Evolutionary conservation across 2,888 invertebrate genomes (phyloP), one percentile per base, ranked within the genome.

Genomic region (Catocala fraxini): DNA sequence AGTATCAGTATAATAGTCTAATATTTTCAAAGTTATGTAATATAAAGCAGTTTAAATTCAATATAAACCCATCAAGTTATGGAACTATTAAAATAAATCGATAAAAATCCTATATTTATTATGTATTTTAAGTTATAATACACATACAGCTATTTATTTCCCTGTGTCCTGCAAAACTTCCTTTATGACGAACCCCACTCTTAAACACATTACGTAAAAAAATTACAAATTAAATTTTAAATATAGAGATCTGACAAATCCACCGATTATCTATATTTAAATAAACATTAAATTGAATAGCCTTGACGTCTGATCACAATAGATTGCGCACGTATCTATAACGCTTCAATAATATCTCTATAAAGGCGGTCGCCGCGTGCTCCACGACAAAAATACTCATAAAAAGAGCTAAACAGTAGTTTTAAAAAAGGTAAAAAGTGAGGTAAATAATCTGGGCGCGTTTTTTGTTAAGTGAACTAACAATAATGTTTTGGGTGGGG

Each of bases 351-450:
- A 91, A 88, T 83, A 81, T 78, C 77, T 81, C 77, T 87, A 85
- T 86, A 91, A 88, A 88, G 86, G 85, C 83, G 79, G 82, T 77
- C 67, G 91, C 90, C 90, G 91, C 91, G 91, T 89, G 91, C 89
- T 89, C 87, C 75, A 75, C 88, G 89, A 89, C 90, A 84, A 88
- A 92, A 91, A 91, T 90, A 89, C 84, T 75, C 81, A 85, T 83
- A 92, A 91, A 92, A 92, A 89, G 81, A 89, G 81, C 80, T 81
- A 83, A 89, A 90, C 88, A 89, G 87, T 84, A 89, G 88, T 89
- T 90, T 85, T 81, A 91, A 89, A 91, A 93, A 94, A 93, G 85
- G 86, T 92, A 92, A 92, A 93, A 93, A 91, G 89, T 91, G 93
- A 90, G 90, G 93, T 93, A 93, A 93, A 94, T 92, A 93, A 92